These are phyloP conservation scores for Dimorphilus gyrociliatus DNA, from an alignment of 2,888 invertebrate species.

Conservation along the genomic window DNA sequence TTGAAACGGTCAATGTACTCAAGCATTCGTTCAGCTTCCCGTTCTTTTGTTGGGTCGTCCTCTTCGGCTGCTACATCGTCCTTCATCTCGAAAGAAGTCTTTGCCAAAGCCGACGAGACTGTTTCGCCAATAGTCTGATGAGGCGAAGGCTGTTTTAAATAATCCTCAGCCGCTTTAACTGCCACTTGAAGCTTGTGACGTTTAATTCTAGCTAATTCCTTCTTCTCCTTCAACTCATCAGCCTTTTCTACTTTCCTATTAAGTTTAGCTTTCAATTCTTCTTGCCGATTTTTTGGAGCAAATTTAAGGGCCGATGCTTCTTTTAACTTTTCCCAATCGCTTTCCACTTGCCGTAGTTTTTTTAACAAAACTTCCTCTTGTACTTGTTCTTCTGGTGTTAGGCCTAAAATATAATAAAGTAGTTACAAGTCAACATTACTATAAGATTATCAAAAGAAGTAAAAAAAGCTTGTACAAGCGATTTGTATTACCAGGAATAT, in stretches of 20 bases:
- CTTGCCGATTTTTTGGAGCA: too few species aligned
- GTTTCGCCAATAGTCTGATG: slow-evolving; percentile 34
- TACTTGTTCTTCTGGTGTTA: too few species aligned
- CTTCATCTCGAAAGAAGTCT: too few species aligned
- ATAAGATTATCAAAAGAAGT: too few species aligned
- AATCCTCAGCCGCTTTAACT: slow-evolving; percentile 28
- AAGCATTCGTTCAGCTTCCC: slow-evolving; percentile 35
- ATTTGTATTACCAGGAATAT: too few species aligned
- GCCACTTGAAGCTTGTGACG: slow-evolving; percentile 27
- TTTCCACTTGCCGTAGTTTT: too few species aligned
- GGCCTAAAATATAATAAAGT: too few species aligned
- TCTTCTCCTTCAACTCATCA: slow-evolving; percentile 22
- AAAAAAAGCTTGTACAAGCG: too few species aligned
- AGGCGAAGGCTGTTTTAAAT: slow-evolving; percentile 28
- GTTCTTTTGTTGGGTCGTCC: slow-evolving; percentile 34
- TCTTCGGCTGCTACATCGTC: slow-evolving; percentile 20
- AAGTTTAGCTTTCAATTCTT: slow-evolving; percentile 21
- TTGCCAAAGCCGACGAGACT: slow-evolving; percentile 18
- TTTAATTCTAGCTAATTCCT: slow-evolving; percentile 21
- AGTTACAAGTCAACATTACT: too few species aligned
- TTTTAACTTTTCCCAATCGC: too few species aligned
- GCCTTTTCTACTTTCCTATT: slow-evolving; percentile 19
- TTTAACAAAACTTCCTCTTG: too few species aligned
- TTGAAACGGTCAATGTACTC: slow-evolving; percentile 37
- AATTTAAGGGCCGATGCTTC: too few species aligned